phyloP scores from a whole-genome alignment of 2,797 vertebrate species.

The Falco biarmicus region DNA sequence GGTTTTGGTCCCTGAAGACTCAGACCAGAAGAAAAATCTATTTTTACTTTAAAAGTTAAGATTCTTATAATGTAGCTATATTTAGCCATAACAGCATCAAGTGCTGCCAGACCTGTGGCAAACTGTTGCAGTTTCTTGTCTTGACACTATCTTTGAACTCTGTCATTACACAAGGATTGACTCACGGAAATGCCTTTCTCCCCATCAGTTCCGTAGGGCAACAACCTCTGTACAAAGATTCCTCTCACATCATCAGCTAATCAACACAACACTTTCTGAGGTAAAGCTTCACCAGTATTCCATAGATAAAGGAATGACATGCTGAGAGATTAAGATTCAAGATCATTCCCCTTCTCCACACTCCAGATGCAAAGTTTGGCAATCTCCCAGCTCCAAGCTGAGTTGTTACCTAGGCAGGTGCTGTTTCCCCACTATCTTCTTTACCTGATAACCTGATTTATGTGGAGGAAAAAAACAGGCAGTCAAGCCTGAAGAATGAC shows the following conservation, averaged over 20 bases:
- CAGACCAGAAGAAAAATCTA: background rate
- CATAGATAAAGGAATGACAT: background rate
- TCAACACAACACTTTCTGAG: background rate
- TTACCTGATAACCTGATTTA: background rate
- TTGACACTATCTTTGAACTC: background rate
- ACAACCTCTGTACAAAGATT: background rate
- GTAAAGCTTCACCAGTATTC: background rate
- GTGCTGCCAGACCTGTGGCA: background rate
- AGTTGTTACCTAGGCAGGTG: background rate
- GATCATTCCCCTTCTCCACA: background rate
- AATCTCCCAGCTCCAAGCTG: background rate
- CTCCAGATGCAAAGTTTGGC: background rate
- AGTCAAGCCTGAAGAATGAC: background rate
- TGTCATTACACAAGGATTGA: background rate
- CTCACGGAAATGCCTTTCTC: background rate
- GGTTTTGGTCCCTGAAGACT: background rate
- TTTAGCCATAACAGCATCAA: background rate
- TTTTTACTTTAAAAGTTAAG: background rate
- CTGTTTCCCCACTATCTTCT: background rate
- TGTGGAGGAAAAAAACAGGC: background rate
- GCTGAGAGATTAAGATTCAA: background rate
- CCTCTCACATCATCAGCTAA: background rate
- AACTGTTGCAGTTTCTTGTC: background rate
- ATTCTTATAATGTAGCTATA: background rate
- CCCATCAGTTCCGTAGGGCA: background rate